Base-by-base conservation (phyloP, 2,113 vertebrate species). In the Dipodomys merriami region DNA sequence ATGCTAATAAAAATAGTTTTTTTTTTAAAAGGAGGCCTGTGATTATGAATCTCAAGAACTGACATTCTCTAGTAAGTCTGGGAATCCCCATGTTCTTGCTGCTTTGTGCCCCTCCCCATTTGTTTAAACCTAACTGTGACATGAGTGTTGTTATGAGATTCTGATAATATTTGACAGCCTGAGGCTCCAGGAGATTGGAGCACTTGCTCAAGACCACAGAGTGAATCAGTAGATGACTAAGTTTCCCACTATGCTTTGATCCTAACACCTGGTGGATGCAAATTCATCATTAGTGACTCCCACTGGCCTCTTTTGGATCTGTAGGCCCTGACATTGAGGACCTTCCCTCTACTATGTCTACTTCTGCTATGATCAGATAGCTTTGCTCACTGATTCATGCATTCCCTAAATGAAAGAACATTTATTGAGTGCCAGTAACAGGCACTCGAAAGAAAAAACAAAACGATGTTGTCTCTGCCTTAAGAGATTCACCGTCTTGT, bases 341-440 rank as follows among this genome's bases (percentile, higher is more conserved):
- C 33, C n/a, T 71, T 68, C 2, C 23, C 9, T 86, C 39, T 64
- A 74, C n/a, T 77, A 49, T 68, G 79, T 53, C 30, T 19, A 46
- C 15, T 83, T 83, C 44, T 67, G 8, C 30, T 81, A 62, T 46
- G 33, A 20, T 85, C 72, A 27, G 22, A 49, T 35, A 64, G 15
- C 33, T 77, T 35, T 90, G 25, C 7, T 39, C 49, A 30, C 7
- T 62, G 35, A 27, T 44, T 73, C 35, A 69, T 9, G 4, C 9
- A 44, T 20, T 95, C 33, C 39, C 33, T 88, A 73, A 83, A 11
- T 69, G 15, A 76, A 79, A 84, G 68, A 69, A 71, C 15, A 90
- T 80, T 44, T 82, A 64, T 8, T 86, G 71, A 92, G 30, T 68
- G 9, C 35, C 72, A 83, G 60, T 91, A 83, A 86, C n/a, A 82